phyloP scores from a whole-genome alignment of 2,797 vertebrate genomes.

The Sebastes vulpes region DNA sequence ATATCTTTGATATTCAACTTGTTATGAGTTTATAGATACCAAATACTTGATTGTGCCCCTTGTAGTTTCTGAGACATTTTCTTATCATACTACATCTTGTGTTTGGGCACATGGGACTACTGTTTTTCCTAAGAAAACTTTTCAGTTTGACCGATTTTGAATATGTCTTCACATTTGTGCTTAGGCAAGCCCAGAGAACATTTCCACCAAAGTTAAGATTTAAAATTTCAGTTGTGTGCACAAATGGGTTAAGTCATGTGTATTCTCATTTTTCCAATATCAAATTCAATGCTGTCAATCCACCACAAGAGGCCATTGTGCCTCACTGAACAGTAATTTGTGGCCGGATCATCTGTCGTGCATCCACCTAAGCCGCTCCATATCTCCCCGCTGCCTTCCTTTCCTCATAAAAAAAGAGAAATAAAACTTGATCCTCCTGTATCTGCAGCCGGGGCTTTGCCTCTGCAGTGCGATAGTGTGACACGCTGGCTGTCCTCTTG shows the following conservation, averaged over 20 bases:
- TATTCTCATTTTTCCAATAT: not conserved
- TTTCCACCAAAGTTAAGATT: too few relatives aligned
- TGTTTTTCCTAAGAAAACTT: too few relatives aligned
- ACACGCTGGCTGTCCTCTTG: slow-evolving; percentile 48
- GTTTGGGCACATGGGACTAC: too few relatives aligned
- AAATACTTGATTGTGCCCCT: too few relatives aligned
- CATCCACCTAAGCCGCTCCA: slow-evolving; percentile 26
- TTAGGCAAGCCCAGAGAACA: too few relatives aligned
- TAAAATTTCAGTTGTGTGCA: too few relatives aligned
- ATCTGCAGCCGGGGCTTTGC: slow-evolving; percentile 61
- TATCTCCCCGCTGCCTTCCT: slow-evolving; percentile 41
- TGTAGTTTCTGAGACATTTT: too few relatives aligned
- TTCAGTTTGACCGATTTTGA: too few relatives aligned
- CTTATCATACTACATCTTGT: too few relatives aligned
- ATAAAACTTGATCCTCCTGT: slow-evolving; percentile 75
- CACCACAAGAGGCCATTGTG: slow-evolving; percentile 76
- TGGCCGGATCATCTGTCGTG: slow-evolving; percentile 21
- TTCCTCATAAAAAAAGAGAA: slow-evolving; percentile 70
- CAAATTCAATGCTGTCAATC: slow-evolving; percentile 15
- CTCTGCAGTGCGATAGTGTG: slow-evolving; percentile 55
- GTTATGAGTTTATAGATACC: too few relatives aligned
- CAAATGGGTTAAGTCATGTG: not conserved
- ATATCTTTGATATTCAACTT: too few relatives aligned
- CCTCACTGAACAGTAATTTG: slow-evolving; percentile 8
- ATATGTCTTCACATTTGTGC: too few relatives aligned